Base-by-base conservation (phyloP, 2,797 vertebrate species). In the Myripristis murdjan region DNA sequence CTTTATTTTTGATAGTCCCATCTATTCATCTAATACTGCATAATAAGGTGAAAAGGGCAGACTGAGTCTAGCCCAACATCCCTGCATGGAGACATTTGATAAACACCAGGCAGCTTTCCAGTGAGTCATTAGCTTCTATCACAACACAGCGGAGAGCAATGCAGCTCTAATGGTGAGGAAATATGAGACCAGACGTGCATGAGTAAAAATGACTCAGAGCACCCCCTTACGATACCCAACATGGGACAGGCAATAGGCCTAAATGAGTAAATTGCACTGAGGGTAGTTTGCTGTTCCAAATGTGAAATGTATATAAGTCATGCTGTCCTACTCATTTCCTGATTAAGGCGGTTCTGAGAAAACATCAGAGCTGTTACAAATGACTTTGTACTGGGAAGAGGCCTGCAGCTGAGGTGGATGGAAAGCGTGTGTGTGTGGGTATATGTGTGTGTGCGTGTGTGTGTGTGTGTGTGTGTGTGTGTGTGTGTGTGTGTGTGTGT, bases 71-170 rank as follows among this genome's bases (percentile, higher is more conserved):
- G 85, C 86, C 85, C 89, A 87, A 82, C 85, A 35, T 79, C 61
- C 51, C 75, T 28, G 75, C 65, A 53, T 23, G 3, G 59, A 87
- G 78, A 90, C 82, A 79, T 82, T 73, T 89, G 87, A 90, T 87
- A 83, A 93, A 92, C 87, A 88, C 74, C 82, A 89, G 87, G 82
- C 87, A 73, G 83, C 89, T 85, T 89, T 89, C 86, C 88, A 90
- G 79, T 83, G 83, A 91, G 88, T 91, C 90, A 91, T 92, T 92
- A 91, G 75, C 75, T 81, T 74, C 87, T 82, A 90, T 91, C 90
- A 87, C 86, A 90, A 89, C 87, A 92, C 78, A 81, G 85, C 86
- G 69, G 77, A 83, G 70, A 84, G 79, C 72, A 24, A 83, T 55
- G 78, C 74, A 73, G 77, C 65, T 66, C 72, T 89, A 90, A 90